These are phyloP conservation scores for Chirona hameri DNA, from an alignment of 2,888 invertebrate genomes.

Conservation along the genomic window DNA sequence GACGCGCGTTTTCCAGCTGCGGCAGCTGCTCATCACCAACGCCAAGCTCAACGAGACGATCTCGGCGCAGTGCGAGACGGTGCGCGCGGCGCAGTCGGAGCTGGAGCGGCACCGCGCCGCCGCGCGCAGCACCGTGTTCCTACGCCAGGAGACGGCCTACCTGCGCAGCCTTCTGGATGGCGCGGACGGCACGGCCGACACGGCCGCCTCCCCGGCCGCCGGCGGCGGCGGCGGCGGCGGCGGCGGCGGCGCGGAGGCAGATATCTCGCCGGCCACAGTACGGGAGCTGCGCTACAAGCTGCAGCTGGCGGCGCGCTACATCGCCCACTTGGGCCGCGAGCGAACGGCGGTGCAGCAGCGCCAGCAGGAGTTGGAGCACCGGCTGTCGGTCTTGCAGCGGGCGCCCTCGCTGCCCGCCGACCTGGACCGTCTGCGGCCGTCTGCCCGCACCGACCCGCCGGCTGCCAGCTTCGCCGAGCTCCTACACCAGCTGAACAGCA, in stretches of 20 bases:
- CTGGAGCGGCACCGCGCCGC: background rate
- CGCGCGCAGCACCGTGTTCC: background rate
- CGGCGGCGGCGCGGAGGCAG: background rate
- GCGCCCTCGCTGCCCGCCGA: background rate
- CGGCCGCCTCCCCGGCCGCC: background rate
- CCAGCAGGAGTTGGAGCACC: background rate
- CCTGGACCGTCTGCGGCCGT: background rate
- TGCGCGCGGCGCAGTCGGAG: background rate
- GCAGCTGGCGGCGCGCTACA: conserved; percentile 23
- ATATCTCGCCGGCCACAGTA: background rate
- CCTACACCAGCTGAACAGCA: conserved; percentile 2
- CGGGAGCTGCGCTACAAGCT: conserved; percentile 11
- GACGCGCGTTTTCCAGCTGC: background rate
- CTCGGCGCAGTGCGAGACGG: conserved; percentile 9
- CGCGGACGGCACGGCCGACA: background rate
- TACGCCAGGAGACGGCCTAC: conserved; percentile 4
- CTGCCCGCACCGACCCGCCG: background rate
- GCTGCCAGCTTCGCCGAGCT: conserved; percentile 14
- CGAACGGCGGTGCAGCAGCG: background rate
- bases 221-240: background rate
- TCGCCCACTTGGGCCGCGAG: background rate
- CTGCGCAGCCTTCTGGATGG: background rate
- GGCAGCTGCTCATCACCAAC: conserved; percentile 10
- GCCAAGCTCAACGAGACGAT: conserved; percentile 23
- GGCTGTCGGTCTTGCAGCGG: background rate